phyloP scores from a whole-genome alignment of 2,113 vertebrate genomes.

The Oophaga pumilio region DNA sequence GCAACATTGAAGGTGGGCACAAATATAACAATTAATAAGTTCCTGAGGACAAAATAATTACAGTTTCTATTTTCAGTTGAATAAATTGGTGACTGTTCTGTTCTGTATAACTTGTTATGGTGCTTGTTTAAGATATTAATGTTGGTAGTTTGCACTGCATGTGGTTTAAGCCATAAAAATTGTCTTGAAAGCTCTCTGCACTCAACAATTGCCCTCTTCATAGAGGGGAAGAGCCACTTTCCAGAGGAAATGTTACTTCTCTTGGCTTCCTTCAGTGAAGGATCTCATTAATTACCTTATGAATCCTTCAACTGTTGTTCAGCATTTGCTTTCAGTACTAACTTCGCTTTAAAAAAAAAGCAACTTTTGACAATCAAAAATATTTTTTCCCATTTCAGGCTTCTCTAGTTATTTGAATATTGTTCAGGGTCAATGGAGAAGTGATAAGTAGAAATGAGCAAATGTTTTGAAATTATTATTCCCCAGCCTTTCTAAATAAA shows the following conservation, averaged over 20 bases:
- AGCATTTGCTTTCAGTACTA: constrained; percentile 18
- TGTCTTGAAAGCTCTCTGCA: constrained; percentile 21
- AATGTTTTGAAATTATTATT: too few relatives aligned
- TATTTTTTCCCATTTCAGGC: background rate
- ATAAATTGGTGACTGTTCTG: constrained; percentile 25
- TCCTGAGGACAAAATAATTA: background rate
- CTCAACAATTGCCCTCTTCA: constrained; percentile 33
- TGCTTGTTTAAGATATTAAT: constrained; percentile 38
- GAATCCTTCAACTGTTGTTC: constrained; percentile 38
- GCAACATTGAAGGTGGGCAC: background rate
- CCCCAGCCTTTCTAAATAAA: too few relatives aligned
- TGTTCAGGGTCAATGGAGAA: background rate
- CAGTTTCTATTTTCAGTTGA: background rate
- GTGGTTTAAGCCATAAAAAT: constrained; percentile 37
- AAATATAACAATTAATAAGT: constrained; percentile 22
- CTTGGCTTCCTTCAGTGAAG: constrained; percentile 30
- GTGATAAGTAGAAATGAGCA: background rate
- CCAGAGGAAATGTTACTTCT: constrained; percentile 28
- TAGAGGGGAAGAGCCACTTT: constrained; percentile 37
- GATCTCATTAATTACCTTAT: constrained; percentile 48
- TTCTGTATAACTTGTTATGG: background rate
- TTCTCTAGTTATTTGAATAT: background rate
- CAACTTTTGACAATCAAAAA: background rate
- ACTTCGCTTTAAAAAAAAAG: background rate
- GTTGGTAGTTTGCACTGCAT: constrained; percentile 26